A percentile compares a stretch with the other conserved stretches of the same genome.
Evolutionary conservation across 2,797 vertebrate genomes (phyloP).

Genomic region (Odontamblyopus lacepedii): DNA sequence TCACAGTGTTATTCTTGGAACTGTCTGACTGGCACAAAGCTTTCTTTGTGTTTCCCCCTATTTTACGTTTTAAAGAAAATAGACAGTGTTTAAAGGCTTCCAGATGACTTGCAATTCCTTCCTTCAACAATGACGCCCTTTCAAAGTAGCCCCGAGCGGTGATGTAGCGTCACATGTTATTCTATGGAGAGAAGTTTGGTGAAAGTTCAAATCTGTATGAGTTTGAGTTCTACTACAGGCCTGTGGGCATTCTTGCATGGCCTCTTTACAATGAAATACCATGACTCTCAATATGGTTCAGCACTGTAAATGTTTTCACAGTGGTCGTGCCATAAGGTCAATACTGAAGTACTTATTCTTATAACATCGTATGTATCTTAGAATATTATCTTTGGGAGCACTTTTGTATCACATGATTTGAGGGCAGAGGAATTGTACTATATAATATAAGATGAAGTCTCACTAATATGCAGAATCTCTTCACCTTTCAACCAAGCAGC

Average conservation of each 20-base stretch:
- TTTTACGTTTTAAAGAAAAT: slow-evolving; percentile 6
- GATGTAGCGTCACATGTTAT: neutral
- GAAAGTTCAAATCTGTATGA: slow-evolving; percentile 39
- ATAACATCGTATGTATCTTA: neutral
- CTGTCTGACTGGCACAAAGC: slow-evolving; percentile 12
- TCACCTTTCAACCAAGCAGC: too few species aligned
- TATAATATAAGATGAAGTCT: too few species aligned
- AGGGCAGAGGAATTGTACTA: neutral
- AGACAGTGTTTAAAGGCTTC: slow-evolving; percentile 4
- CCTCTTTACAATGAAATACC: slow-evolving; percentile 16
- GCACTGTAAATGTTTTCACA: slow-evolving; percentile 19
- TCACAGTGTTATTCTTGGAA: neutral
- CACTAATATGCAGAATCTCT: too few species aligned
- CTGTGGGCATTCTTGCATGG: neutral
- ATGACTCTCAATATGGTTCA: slow-evolving; percentile 31
- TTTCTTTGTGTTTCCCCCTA: neutral
- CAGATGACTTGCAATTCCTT: neutral
- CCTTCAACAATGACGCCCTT: neutral
- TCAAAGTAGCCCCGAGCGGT: slow-evolving; percentile 10
- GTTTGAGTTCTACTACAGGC: slow-evolving; percentile 8
- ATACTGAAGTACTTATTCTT: neutral
- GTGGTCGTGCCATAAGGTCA: slow-evolving; percentile 2
- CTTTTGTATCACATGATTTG: neutral
- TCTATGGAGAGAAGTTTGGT: neutral
- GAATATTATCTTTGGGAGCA: too few species aligned